phyloP scores from a whole-genome alignment of 2,888 invertebrate genomes.

The Azorinus chamasolen region DNA sequence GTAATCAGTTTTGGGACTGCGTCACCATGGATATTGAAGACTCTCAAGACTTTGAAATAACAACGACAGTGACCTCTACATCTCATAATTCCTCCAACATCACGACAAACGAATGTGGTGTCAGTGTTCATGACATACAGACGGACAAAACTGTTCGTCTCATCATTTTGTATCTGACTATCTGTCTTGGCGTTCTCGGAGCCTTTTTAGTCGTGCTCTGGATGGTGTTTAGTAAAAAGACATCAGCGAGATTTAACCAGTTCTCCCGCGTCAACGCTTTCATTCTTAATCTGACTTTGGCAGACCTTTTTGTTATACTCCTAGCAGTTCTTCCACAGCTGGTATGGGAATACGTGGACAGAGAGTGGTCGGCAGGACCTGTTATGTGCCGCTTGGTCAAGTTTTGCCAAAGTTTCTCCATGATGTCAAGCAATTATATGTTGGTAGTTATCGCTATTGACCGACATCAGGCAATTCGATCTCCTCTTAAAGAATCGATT shows the following conservation, averaged over 20 bases:
- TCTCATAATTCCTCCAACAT: too few species aligned
- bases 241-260: slow-evolving; percentile 80
- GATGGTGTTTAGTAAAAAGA: slow-evolving; percentile 79
- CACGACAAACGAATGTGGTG: slow-evolving; percentile 16
- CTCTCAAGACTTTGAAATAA: too few species aligned
- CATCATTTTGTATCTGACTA: slow-evolving; percentile 76
- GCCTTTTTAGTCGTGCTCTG: slow-evolving; percentile 81
- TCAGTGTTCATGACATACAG: slow-evolving; percentile 78
- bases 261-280: slow-evolving; percentile 83
- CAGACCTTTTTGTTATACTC: slow-evolving; percentile 84
- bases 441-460: slow-evolving; percentile 85
- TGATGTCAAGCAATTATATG: slow-evolving; percentile 85
- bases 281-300: slow-evolving; percentile 84
- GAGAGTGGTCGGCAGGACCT: slow-evolving; percentile 84
- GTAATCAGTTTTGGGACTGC: too few species aligned
- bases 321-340: slow-evolving; percentile 83
- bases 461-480: slow-evolving; percentile 85
- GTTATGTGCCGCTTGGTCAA: slow-evolving; percentile 84
- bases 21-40: too few species aligned
- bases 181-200: slow-evolving; percentile 80
- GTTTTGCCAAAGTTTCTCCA: slow-evolving; percentile 83
- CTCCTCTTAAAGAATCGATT: slow-evolving; percentile 83
- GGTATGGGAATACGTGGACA: slow-evolving; percentile 82
- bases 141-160: slow-evolving; percentile 76
- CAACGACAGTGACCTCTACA: too few species aligned